A percentile compares a stretch with the other conserved stretches of the same genome.
phyloP scores from a whole-genome alignment of 2,113 vertebrate species.

The Equus przewalskii region DNA sequence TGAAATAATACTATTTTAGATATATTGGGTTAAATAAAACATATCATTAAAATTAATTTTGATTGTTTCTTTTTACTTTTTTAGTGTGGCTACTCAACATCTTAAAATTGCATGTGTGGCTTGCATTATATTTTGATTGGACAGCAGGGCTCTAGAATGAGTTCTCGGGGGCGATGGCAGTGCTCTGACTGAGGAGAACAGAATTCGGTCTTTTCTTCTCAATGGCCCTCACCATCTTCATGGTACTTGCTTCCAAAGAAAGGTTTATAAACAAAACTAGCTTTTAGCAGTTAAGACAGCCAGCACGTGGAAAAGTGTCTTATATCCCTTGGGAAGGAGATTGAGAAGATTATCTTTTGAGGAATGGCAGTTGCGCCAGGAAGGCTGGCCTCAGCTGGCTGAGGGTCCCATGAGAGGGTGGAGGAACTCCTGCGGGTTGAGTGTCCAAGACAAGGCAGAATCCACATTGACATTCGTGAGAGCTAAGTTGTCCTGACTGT shows the following conservation, averaged over 20 bases:
- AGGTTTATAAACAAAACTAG: neutral
- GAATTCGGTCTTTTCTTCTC: neutral
- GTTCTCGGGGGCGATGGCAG: no score
- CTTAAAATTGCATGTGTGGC: neutral
- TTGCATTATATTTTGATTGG: neutral
- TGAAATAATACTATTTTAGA: neutral
- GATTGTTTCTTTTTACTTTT: neutral
- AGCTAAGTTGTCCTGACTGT: neutral
- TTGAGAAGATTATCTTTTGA: neutral
- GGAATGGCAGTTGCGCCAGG: neutral
- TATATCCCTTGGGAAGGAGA: neutral
- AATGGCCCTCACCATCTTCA: neutral
- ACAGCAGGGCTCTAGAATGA: neutral
- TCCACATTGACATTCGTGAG: neutral
- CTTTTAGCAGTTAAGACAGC: neutral
- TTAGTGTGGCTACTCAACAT: neutral
- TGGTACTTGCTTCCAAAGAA: neutral
- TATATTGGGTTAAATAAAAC: neutral
- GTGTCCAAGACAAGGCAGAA: neutral
- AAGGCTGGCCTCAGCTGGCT: neutral
- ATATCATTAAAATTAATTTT: neutral
- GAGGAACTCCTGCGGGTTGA: neutral
- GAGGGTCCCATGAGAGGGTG: neutral
- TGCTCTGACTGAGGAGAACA: no score
- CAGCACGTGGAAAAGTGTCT: neutral